phyloP scores from a whole-genome alignment of 2,113 vertebrate genomes.

The Xiphophorus maculatus region DNA sequence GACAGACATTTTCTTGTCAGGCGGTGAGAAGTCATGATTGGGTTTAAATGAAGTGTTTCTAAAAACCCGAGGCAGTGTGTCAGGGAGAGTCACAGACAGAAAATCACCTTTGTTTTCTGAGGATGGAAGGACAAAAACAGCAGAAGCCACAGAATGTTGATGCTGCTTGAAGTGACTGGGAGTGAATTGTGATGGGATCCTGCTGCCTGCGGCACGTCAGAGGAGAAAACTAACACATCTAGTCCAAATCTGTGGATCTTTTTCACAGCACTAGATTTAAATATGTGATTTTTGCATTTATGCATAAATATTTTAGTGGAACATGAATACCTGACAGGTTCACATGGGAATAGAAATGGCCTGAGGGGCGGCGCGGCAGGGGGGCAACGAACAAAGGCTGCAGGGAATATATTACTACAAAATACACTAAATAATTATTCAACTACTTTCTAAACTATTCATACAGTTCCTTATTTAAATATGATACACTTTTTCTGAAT shows the following conservation, averaged over 20 bases:
- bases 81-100: background rate
- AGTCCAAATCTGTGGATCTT: background rate
- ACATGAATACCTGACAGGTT: background rate
- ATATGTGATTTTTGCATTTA: background rate
- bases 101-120: background rate
- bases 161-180: slow-evolving; percentile 13
- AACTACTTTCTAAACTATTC: background rate
- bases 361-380: background rate
- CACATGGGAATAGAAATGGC: background rate
- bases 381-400: background rate
- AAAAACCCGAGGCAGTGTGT: background rate
- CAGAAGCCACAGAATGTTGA: slow-evolving; percentile 27
- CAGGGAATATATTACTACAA: background rate
- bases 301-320: background rate
- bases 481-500: background rate
- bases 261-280: background rate
- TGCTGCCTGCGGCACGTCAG: slow-evolving; percentile 11
- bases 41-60: background rate
- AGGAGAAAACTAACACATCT: background rate
- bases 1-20: background rate
- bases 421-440: background rate
- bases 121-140: background rate
- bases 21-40: background rate
- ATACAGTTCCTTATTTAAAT: background rate
- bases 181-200: slow-evolving; percentile 25